Conservation (phyloP, 64 coral and sea anemone genomes). For the Stichodactyla mertensii region DNA sequence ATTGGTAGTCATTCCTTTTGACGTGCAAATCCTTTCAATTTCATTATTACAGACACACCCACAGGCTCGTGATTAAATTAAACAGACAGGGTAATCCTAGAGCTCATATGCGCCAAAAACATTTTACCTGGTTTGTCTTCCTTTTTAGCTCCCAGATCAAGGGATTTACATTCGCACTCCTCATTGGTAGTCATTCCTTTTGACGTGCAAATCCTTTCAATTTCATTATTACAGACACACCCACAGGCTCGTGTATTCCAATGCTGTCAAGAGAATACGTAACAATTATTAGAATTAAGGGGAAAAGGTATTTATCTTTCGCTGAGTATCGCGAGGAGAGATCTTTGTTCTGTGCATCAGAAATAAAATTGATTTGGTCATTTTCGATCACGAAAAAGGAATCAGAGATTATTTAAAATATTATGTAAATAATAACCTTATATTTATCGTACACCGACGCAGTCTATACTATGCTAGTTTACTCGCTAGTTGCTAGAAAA, state of each 20-base stretch:
- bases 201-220: background rate
- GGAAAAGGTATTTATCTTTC: too few species aligned
- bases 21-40: background rate
- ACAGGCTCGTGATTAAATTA: constrained; percentile 34
- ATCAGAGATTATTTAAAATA: too few species aligned
- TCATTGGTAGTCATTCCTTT: background rate
- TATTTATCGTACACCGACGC: too few species aligned
- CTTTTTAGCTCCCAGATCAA: background rate
- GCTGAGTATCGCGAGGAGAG: too few species aligned
- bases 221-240: constrained; percentile 24
- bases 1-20: background rate
- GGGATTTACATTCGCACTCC: background rate
- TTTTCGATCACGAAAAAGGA: too few species aligned
- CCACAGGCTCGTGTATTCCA: constrained; percentile 51
- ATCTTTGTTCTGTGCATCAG: too few species aligned
- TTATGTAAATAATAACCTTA: too few species aligned
- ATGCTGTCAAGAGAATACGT: constrained; percentile 2
- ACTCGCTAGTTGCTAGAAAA: too few species aligned
- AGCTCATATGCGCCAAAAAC: too few species aligned
- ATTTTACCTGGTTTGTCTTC: background rate
- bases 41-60: constrained; percentile 32
- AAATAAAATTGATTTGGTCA: too few species aligned
- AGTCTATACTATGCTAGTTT: too few species aligned
- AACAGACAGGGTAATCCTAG: too few species aligned
- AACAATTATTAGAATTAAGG: background rate